phyloP scores from a whole-genome alignment of 2,797 vertebrate genomes.

The Octomys mimax region DNA sequence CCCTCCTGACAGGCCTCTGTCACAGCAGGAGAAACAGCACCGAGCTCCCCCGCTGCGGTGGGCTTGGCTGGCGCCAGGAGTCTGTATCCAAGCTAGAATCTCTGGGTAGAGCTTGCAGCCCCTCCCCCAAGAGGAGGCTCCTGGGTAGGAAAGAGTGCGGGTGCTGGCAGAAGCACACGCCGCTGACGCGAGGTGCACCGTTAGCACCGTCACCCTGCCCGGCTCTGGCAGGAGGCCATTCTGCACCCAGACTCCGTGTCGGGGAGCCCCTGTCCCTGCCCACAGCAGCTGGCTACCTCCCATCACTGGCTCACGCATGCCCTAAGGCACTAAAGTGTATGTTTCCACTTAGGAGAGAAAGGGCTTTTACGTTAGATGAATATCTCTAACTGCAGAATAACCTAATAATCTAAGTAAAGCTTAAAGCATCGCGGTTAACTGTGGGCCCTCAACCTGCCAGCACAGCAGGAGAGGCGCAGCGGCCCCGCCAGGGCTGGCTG shows the following conservation, averaged over 20 bases:
- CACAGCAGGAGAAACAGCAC: neutral
- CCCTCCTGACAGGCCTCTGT: neutral
- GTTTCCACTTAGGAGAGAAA: neutral
- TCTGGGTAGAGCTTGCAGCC: neutral
- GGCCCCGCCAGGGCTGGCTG: neutral
- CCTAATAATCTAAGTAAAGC: neutral
- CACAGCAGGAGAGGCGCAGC: neutral
- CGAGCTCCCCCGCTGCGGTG: neutral
- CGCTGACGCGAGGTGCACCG: neutral
- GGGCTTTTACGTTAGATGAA: neutral
- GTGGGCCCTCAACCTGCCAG: neutral
- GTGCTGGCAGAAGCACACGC: neutral
- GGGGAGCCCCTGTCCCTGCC: neutral
- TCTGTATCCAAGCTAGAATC: constrained; percentile 20
- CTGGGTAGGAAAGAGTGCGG: neutral
- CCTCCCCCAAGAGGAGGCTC: constrained; percentile 1
- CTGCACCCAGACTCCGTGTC: neutral
- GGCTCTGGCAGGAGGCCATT: neutral
- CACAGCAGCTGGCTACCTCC: neutral
- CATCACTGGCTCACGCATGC: neutral
- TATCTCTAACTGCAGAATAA: neutral
- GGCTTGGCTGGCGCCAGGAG: constrained; percentile 11
- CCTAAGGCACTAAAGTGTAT: neutral
- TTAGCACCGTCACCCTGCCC: neutral
- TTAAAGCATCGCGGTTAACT: neutral